These are phyloP conservation scores for Creontiades dilutus DNA, from an alignment of 2,888 invertebrate genomes.

Conservation along the genomic window DNA sequence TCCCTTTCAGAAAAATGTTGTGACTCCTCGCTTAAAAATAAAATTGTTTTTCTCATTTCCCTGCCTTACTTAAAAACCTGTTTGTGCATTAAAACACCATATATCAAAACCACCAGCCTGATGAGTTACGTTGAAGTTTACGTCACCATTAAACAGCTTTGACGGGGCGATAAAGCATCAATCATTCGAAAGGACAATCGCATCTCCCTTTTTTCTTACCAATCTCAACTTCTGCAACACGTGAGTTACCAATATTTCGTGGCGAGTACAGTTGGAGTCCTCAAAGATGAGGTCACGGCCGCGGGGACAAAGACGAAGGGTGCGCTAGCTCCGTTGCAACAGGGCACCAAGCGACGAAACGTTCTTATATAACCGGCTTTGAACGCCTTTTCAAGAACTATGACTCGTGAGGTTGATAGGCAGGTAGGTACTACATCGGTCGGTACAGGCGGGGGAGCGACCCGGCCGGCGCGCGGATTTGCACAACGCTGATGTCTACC, in stretches of 20 bases:
- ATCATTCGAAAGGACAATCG: no score
- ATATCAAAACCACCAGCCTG: no score
- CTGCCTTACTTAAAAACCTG: no score
- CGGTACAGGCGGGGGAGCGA: not conserved
- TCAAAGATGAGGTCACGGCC: slow-evolving; percentile 1
- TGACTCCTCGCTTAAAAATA: no score
- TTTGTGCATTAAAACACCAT: no score
- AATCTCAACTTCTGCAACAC: not conserved
- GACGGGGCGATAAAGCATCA: no score
- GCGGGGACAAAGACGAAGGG: slow-evolving; percentile 33
- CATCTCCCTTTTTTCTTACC: no score
- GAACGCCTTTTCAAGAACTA: not conserved
- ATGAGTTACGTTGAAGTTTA: no score
- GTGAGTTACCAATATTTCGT: not conserved
- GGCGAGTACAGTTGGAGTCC: not conserved
- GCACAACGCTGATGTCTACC: not conserved
- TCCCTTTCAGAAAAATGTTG: no score
- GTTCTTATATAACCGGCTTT: slow-evolving; percentile 15
- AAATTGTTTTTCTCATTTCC: no score
- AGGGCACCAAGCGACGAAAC: not conserved
- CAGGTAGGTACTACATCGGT: not conserved
- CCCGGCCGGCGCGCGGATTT: not conserved
- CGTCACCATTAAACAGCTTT: not conserved
- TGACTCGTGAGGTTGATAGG: not conserved
- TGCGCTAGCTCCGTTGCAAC: slow-evolving; percentile 29